Percentiles rank a stretch among this genome's conserved stretches.
phyloP scores from a whole-genome alignment of 2,888 invertebrate genomes.

The Drosophila prolongata region DNA sequence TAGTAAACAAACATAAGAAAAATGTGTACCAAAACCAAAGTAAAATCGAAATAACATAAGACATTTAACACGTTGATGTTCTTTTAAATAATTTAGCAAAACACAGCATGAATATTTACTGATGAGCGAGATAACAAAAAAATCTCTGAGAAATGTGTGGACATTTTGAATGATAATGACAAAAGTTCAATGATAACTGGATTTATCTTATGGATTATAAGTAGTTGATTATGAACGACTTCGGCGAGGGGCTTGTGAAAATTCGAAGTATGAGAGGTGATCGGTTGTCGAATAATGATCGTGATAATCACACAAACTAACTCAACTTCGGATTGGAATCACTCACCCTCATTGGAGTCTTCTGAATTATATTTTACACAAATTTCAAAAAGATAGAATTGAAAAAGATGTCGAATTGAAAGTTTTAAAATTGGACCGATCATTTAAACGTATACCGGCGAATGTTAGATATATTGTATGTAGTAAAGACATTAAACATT shows the following conservation, averaged over 20 bases:
- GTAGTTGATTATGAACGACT: slow-evolving; percentile 10
- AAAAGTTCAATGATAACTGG: slow-evolving; percentile 13
- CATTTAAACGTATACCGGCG: slow-evolving; percentile 26
- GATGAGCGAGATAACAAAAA: slow-evolving; percentile 22
- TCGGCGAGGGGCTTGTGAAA: slow-evolving; percentile 21
- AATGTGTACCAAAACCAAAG: slow-evolving; percentile 33
- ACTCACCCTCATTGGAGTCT: slow-evolving; percentile 84
- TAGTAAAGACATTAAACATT: slow-evolving; percentile 13
- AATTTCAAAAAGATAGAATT: slow-evolving; percentile 61
- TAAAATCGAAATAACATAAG: slow-evolving; percentile 17
- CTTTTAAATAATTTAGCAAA: slow-evolving; percentile 67
- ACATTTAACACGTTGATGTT: slow-evolving; percentile 23
- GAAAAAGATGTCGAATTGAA: slow-evolving; percentile 56
- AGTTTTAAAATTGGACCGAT: slow-evolving; percentile 55
- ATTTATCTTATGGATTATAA: slow-evolving; percentile 8
- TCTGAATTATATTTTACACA: slow-evolving; percentile 71
- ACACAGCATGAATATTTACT: slow-evolving; percentile 76
- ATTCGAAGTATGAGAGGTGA: slow-evolving; percentile 36
- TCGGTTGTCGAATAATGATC: slow-evolving; percentile 29
- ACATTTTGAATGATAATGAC: slow-evolving; percentile 21
- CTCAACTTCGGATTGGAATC: slow-evolving; percentile 62
- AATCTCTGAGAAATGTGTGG: slow-evolving; percentile 10
- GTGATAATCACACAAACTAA: slow-evolving; percentile 34
- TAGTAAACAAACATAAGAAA: slow-evolving; percentile 14
- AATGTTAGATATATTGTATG: slow-evolving; percentile 11